These are phyloP conservation scores for Opisthocomus hoazin DNA, from an alignment of 2,113 vertebrate species.

Conservation along the genomic window DNA sequence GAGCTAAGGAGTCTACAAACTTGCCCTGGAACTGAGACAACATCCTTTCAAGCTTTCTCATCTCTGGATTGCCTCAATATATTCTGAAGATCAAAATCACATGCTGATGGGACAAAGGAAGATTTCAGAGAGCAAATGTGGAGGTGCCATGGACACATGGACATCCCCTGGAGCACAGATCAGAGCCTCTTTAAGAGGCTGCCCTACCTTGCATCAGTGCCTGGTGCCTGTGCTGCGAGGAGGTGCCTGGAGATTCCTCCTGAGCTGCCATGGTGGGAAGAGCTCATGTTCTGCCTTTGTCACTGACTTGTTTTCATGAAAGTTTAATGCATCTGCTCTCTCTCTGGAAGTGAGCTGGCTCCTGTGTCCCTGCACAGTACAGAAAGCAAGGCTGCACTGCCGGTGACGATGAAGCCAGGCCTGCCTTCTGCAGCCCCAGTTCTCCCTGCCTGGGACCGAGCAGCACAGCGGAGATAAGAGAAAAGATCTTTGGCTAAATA, in stretches of 20 bases:
- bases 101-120: background rate
- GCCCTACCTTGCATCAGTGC: background rate
- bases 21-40: background rate
- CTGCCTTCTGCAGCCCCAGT: background rate
- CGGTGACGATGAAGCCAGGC: background rate
- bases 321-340: slow-evolving; percentile 32
- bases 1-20: background rate
- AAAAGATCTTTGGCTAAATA: background rate
- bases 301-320: slow-evolving; percentile 52
- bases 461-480: background rate
- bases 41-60: no score
- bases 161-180: background rate
- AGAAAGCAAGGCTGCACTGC: background rate
- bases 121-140: background rate
- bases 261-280: background rate
- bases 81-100: background rate
- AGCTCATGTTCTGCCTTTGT: slow-evolving; percentile 47
- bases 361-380: background rate
- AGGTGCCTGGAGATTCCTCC: background rate
- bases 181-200: background rate
- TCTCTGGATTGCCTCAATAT: background rate
- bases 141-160: background rate
- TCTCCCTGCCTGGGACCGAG: background rate
- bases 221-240: background rate
- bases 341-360: slow-evolving; percentile 26